Evolutionary conservation across 2,888 invertebrate genomes (phyloP), one percentile per base, ranked within the genome.

Genomic region (Dicyrtoma fusca): DNA sequence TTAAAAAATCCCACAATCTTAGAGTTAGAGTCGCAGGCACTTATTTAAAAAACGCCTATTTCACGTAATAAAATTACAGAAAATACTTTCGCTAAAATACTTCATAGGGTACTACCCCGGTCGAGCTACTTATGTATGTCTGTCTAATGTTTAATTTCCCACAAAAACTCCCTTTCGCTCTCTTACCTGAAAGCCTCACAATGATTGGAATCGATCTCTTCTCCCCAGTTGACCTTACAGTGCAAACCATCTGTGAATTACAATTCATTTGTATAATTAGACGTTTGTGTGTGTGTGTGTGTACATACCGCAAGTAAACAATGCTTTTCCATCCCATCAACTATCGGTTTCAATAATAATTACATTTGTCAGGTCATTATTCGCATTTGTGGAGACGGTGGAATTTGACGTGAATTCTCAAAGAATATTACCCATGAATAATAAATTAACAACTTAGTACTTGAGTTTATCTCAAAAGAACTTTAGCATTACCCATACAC

Each of bases 191-290:
- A 81, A 94, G 91, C 84, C 94, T 87, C 79, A 94, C 93, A 83
- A 94, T 93, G 81, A 94, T 90, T 71, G 94, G 94, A 83, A 94
- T 91, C 76, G 91, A 92, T 78, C 92, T 88, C 83, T 91, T 90
- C 83, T 91, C 92, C 84, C 89, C 89, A 57, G 91, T 90, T 65
- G 90, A 87, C 85, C 89, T 89, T 81, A 92, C 89, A 78, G 91
- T 91, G 83, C 94, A 94, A 77, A 91, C 90, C 83, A 94, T 86
- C 93, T 93, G 87, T 73, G 87, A 72, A 62, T 19, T 71, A 14
- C 26, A 74, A 69, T 34, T 34, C 34, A 34, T 34, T 34, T 17
- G 25, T 49, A 49, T 14, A 2, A 17, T 62, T 26, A 34, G 42
- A 42, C 44, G 5, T 42, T 5, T 8, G 8, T 34, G 8, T 34